Evolutionary conservation across 2,797 vertebrate genomes (phyloP), one percentile per base, ranked within the genome.

Genomic region (Anguilla pacifica): DNA sequence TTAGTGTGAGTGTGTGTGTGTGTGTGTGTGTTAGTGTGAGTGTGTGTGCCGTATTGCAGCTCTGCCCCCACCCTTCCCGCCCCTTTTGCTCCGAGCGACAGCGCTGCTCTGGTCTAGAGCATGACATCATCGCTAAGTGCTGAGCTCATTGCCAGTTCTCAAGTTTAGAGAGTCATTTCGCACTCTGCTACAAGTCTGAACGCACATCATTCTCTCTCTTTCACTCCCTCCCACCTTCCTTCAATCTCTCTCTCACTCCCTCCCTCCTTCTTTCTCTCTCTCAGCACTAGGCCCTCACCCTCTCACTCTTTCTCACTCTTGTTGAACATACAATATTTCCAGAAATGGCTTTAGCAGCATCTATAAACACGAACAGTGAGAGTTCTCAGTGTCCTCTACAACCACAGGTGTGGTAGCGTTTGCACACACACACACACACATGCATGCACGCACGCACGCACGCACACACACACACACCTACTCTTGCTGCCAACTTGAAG

Each of bases 71-170:
- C 9, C 7, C 6, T 70, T 25, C n/a, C 25, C 35, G 51, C 70
- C 35, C 61, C 61, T 72, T 61, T 87, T 81, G 83, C 89, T 87
- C 72, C 61, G 87, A 95, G 93, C 93, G 92, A 90, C 91, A 92
- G 94, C 93, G 92, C 91, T 55, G 89, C 91, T 94, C 93, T 93
- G 88, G 91, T 89, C 72, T 83, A 28, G 57, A 74, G 89, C 92
- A 95, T 96, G 95, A 96, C 95, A 96, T 96, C 95, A 96, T 95
- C 85, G 31, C 91, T 88, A 92, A 88, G 91, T 53, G 77, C 92
- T 95, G 95, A 96, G 93, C 94, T 96, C 95, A 95, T 93, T 67
- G 87, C 91, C 93, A 94, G 92, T 93, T 90, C 93, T 90, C 91
- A 89, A 91, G 90, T 77, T 83, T 13, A 13, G 86, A 92, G 91